These are phyloP conservation scores for Chaetura pelagica DNA, from an alignment of 2,113 vertebrate genomes.

Conservation along the genomic window DNA sequence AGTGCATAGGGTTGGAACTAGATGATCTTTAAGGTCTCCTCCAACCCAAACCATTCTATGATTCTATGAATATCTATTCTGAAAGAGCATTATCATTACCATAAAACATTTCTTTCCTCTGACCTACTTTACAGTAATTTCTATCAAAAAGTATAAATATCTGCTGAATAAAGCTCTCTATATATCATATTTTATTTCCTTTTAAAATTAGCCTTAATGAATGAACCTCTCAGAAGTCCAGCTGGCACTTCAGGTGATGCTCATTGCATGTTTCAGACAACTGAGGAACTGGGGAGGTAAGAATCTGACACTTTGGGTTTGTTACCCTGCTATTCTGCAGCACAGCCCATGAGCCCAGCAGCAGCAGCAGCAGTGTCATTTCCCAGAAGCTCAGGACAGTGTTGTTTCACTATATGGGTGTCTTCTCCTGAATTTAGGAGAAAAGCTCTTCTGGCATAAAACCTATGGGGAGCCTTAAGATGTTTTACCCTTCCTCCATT, in stretches of 20 bases:
- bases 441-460: background rate
- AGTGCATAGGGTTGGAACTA: no score
- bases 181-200: background rate
- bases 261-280: background rate
- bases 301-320: background rate
- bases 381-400: background rate
- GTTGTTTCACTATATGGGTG: background rate
- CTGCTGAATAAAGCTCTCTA: background rate
- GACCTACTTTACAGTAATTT: background rate
- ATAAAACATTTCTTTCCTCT: constrained; percentile 13
- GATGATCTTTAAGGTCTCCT: no score
- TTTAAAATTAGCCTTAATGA: background rate
- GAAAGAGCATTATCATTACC: background rate
- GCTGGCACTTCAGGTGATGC: background rate
- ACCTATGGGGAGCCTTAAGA: background rate
- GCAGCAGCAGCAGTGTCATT: background rate
- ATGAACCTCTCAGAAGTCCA: background rate
- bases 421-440: background rate
- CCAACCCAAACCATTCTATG: no score
- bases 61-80: background rate
- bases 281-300: background rate
- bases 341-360: background rate
- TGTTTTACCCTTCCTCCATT: background rate
- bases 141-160: background rate
- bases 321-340: fast-evolving